A percentile compares a stretch with the other conserved stretches of the same genome.
These are phyloP conservation scores for Hippocampus barbouri DNA, from an alignment of 2,113 vertebrate genomes.

Conservation along the genomic window DNA sequence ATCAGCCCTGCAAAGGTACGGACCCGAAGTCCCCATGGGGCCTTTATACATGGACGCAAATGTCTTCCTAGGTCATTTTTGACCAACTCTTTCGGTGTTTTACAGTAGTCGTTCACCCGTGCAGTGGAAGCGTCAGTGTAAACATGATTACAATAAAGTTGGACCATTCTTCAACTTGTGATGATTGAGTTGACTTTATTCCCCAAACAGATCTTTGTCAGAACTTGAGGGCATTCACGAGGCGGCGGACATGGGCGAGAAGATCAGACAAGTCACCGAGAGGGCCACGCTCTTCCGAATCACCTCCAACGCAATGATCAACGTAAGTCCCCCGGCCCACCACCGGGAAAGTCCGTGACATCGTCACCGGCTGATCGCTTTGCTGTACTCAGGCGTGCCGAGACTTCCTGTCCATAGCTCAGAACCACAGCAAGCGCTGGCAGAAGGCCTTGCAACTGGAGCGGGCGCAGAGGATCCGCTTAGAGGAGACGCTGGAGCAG, in stretches of 20 bases:
- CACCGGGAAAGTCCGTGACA: not conserved
- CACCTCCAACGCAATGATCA: slow-evolving; percentile 98
- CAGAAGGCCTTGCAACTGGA: slow-evolving; percentile 92
- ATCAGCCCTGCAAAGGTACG: slow-evolving; percentile 85
- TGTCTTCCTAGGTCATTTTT: no score
- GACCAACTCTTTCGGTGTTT: no score
- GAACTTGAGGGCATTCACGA: slow-evolving; percentile 85
- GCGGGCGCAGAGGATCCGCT: slow-evolving; percentile 86
- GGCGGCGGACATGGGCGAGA: slow-evolving; percentile 83
- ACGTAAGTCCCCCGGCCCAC: slow-evolving; percentile 73
- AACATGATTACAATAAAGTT: no score
- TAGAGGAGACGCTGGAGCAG: slow-evolving; percentile 95
- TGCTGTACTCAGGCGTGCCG: slow-evolving; percentile 78
- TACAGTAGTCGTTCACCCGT: no score
- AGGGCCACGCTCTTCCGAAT: slow-evolving; percentile 93
- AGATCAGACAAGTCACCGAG: slow-evolving; percentile 93
- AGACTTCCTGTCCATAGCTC: slow-evolving; percentile 88
- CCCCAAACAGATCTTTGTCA: slow-evolving; percentile 78
- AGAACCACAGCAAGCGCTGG: slow-evolving; percentile 92
- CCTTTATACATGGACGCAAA: no score
- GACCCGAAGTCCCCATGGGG: not conserved
- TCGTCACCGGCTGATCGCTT: slow-evolving; percentile 8
- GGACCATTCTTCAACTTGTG: no score
- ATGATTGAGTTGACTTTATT: not conserved
- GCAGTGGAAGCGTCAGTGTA: no score